A percentile compares a stretch with the other conserved stretches of the same genome.
Evolutionary conservation across 1,140 invertebrate genomes (phyloP).

Genomic region (Neodiprion pinetum): DNA sequence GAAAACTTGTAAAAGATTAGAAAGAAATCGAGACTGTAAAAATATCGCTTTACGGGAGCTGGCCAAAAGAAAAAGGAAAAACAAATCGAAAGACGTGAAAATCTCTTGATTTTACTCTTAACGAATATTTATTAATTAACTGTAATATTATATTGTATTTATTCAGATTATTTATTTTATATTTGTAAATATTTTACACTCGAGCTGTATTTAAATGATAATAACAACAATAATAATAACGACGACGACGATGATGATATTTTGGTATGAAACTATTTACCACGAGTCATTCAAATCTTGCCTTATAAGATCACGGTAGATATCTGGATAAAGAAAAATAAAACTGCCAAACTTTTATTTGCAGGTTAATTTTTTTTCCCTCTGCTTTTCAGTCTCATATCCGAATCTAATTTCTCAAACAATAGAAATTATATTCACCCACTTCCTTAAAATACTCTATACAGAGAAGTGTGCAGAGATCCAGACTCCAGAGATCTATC

Average conservation of each 20-base stretch:
- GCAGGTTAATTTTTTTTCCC: too few species aligned
- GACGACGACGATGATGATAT: not conserved
- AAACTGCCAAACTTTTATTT: too few species aligned
- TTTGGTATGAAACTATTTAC: too few species aligned
- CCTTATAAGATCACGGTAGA: too few species aligned
- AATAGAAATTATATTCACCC: too few species aligned
- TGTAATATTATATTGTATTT: conserved; percentile 53
- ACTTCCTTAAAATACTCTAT: too few species aligned
- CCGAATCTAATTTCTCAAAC: too few species aligned
- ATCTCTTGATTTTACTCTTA: conserved; percentile 11
- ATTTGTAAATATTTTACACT: conserved; percentile 57
- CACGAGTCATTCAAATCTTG: too few species aligned
- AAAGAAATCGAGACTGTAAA: not conserved
- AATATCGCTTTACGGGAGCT: not conserved
- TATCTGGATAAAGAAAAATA: too few species aligned
- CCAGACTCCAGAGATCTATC: too few species aligned
- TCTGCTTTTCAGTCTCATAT: too few species aligned
- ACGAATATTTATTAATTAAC: conserved; percentile 58
- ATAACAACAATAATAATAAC: not conserved
- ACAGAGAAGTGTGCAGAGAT: too few species aligned
- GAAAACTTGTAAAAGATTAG: not conserved
- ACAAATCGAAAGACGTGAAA: conserved; percentile 2
- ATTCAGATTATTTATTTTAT: conserved; percentile 64
- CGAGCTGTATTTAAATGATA: conserved; percentile 47
- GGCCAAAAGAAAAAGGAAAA: not conserved